Conservation (phyloP, 1,140 invertebrate genomes). For the Drosophila subpulchrella region DNA sequence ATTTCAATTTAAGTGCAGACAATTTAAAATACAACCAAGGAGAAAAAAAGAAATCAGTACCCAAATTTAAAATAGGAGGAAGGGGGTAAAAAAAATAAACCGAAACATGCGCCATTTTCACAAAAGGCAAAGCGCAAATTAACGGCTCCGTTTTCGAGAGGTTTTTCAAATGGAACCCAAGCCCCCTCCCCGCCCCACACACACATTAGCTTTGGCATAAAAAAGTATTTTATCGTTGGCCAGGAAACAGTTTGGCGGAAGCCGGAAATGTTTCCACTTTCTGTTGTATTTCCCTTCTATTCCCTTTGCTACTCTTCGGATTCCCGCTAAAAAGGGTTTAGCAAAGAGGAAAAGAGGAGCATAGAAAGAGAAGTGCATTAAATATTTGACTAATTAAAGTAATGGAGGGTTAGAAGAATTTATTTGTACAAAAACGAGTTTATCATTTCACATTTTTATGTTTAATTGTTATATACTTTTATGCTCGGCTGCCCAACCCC, state of each 20-base stretch:
- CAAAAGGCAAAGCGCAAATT: conserved; percentile 78
- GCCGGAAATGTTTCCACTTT: conserved; percentile 78
- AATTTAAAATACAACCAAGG: conserved; percentile 63
- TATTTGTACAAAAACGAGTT: conserved; percentile 52
- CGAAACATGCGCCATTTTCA: conserved; percentile 60
- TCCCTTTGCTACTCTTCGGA: conserved; percentile 11
- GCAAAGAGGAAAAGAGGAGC: background rate
- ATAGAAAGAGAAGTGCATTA: conserved; percentile 59
- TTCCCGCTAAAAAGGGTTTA: conserved; percentile 43
- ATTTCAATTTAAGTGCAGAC: conserved; percentile 83
- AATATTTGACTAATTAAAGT: conserved; percentile 81
- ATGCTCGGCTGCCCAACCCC: conserved; percentile 3
- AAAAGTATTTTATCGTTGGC: conserved; percentile 83
- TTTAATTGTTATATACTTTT: conserved; percentile 12
- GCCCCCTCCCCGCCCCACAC: conserved; percentile 3
- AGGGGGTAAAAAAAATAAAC: conserved; percentile 21
- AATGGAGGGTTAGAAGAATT: conserved; percentile 66
- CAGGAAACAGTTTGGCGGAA: conserved; percentile 82
- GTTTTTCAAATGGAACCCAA: conserved; percentile 39
- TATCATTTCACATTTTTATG: conserved; percentile 30
- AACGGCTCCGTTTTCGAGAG: conserved; percentile 63
- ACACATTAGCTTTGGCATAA: conserved; percentile 74
- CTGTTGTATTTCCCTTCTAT: conserved; percentile 46
- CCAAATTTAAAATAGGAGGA: conserved; percentile 19
- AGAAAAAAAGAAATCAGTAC: conserved; percentile 30